phyloP scores from a whole-genome alignment of 2,113 vertebrate species.

The Atlantisia rogersi region DNA sequence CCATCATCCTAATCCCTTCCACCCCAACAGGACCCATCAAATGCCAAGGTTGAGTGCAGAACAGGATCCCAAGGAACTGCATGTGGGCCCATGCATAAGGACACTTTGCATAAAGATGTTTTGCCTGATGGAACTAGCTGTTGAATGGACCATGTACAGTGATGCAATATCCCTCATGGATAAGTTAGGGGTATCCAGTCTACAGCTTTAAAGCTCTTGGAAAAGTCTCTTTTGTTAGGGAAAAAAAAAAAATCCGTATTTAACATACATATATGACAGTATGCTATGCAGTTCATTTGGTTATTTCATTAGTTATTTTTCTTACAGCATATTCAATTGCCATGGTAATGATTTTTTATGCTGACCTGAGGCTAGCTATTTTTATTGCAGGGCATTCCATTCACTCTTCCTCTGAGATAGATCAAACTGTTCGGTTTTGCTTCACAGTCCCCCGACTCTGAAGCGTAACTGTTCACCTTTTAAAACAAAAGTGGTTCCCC shows the following conservation, averaged over 20 bases:
- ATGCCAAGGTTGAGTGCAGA: background rate
- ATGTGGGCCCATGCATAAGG: background rate
- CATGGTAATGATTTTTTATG: slow-evolving; percentile 21
- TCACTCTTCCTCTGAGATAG: slow-evolving; percentile 1
- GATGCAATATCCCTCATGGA: background rate
- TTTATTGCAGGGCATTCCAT: background rate
- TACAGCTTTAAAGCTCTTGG: background rate
- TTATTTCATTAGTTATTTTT: slow-evolving; percentile 29
- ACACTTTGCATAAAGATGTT: background rate
- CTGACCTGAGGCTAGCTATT: slow-evolving; percentile 22
- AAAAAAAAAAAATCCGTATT: background rate
- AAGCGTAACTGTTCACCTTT: slow-evolving; percentile 48
- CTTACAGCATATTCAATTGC: background rate
- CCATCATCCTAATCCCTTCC: background rate
- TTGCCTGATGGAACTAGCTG: background rate
- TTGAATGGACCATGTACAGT: background rate
- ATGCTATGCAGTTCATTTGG: background rate
- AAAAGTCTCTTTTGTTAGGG: background rate
- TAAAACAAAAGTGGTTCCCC: slow-evolving; percentile 25
- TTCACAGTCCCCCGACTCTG: slow-evolving; percentile 41
- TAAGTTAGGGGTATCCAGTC: background rate
- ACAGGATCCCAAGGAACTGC: background rate
- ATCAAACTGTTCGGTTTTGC: slow-evolving; percentile 3
- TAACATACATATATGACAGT: background rate
- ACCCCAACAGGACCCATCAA: background rate